Base-by-base conservation (phyloP, 1,140 invertebrate species). In the Pygmarrhopalites habei region DNA sequence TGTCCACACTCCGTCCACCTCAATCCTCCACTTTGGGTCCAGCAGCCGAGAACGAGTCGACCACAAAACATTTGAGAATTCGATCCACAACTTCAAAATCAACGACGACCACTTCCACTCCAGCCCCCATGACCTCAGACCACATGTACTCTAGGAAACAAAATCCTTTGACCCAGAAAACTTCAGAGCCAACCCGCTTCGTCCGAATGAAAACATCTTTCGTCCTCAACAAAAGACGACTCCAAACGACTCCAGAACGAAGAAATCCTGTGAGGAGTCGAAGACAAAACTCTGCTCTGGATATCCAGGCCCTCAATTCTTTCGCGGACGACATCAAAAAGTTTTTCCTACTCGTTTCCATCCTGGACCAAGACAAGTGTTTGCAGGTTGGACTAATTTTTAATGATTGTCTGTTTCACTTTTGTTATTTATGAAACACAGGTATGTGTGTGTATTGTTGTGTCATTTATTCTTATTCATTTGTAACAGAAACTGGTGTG, bases 401-500 rank as follows among this genome's bases (percentile, higher is more conserved):
- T n/a, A n/a, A n/a, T n/a, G n/a, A n/a, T n/a, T n/a, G n/a, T n/a
- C n/a, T n/a, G n/a, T n/a, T n/a, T n/a, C n/a, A n/a, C n/a, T n/a
- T n/a, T n/a, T n/a, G n/a, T n/a, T n/a, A n/a, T n/a, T n/a, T n/a
- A n/a, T n/a, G n/a, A n/a, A n/a, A n/a, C n/a, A n/a, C n/a, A n/a
- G n/a, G n/a, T n/a, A n/a, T n/a, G n/a, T n/a, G n/a, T n/a, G n/a
- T n/a, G n/a, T n/a, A n/a, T n/a, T n/a, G n/a, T n/a, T n/a, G n/a
- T n/a, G n/a, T n/a, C n/a, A n/a, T n/a, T n/a, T n/a, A n/a, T n/a
- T n/a, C n/a, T n/a, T n/a, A n/a, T n/a, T n/a, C n/a, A n/a, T n/a
- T n/a, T n/a, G n/a, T n/a, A n/a, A n/a, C 68, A 70, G 58, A 70
- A 70, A 58, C 25, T 70, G 26, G 69, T 70, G 19, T 70, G 69